Evolutionary conservation across 2,113 vertebrate genomes (phyloP), one percentile per base, ranked within the genome.

Genomic region (Anhinga anhinga): DNA sequence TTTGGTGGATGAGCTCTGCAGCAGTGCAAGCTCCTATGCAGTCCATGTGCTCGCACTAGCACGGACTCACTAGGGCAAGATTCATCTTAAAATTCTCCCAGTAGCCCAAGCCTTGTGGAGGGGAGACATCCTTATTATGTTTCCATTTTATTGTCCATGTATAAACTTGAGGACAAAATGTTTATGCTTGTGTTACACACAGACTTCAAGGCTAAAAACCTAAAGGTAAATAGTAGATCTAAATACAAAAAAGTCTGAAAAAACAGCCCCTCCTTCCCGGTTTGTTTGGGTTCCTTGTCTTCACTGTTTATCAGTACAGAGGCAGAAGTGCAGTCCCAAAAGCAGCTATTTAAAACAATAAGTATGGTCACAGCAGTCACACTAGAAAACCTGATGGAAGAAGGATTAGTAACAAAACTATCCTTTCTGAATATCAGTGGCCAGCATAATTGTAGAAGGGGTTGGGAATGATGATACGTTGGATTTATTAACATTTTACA

Each of bases 391-490:
- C 44, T 47, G 40, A 10, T 27, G 12, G 19, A 27, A 83, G 47
- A 81, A 83, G 36, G 10, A 53, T 69, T 89, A 69, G n/a, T 58
- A 82, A 85, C 27, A 79, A 52, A 72, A 16, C 9, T n/a, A 7
- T 59, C 17, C 22, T 77, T 94, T 70, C 62, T 73, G 62, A 72
- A 5, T 82, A 49, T 25, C 40, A 65, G 40, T 26, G 40, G 21
- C 56, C 49, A 91, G 65, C 61, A 26, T 42, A 76, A n/a, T 21
- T 66, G 44, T 59, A 44, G 58, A 45, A 85, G 23, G 42, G 5
- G 4, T 50, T 63, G 32, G 8, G 0, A 1, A 62, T 36, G 81
- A 47, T 1, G 2, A 55, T 25, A 4, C 11, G 9, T 16, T 26
- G 4, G 23, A 47, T 73, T 87, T 72, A 34, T 36, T 36, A 47